These are phyloP conservation scores for Drosophila affinis DNA, from an alignment of 2,888 invertebrate species.

Conservation along the genomic window DNA sequence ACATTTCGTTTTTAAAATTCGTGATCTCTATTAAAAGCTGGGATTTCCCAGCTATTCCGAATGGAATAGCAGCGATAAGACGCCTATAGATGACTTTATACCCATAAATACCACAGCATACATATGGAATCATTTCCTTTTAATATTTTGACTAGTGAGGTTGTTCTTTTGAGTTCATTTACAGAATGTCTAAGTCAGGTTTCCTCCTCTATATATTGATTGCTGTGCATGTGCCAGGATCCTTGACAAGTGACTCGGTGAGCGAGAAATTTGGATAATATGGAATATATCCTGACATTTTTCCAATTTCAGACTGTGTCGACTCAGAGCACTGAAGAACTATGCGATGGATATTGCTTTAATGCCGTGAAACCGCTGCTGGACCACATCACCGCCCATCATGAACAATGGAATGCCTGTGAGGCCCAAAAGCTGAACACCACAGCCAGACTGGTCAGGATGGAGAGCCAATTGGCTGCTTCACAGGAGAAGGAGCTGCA, in stretches of 20 bases:
- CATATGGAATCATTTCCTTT: no score
- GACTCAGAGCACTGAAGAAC: neutral
- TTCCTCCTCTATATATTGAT: neutral
- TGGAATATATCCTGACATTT: no score
- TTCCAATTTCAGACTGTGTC: neutral
- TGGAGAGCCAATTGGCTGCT: neutral
- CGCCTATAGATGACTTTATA: no score
- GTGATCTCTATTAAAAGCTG: no score
- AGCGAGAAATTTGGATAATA: neutral
- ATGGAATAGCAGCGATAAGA: no score
- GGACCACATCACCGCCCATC: neutral
- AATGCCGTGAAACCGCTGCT: conserved; percentile 6
- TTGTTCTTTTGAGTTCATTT: neutral
- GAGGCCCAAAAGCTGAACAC: neutral
- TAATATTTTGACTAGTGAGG: no score
- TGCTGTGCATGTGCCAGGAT: no score
- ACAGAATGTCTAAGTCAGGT: neutral
- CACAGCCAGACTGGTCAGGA: neutral
- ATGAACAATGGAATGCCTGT: neutral
- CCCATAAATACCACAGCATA: no score
- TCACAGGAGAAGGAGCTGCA: neutral
- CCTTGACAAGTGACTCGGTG: no score
- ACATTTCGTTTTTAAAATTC: no score
- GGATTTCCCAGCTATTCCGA: no score
- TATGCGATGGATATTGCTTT: conserved; percentile 24